A percentile compares a stretch with the other conserved stretches of the same genome.
Conservation (phyloP, 1,140 invertebrate genomes). For the Macrocentrus cingulum region DNA sequence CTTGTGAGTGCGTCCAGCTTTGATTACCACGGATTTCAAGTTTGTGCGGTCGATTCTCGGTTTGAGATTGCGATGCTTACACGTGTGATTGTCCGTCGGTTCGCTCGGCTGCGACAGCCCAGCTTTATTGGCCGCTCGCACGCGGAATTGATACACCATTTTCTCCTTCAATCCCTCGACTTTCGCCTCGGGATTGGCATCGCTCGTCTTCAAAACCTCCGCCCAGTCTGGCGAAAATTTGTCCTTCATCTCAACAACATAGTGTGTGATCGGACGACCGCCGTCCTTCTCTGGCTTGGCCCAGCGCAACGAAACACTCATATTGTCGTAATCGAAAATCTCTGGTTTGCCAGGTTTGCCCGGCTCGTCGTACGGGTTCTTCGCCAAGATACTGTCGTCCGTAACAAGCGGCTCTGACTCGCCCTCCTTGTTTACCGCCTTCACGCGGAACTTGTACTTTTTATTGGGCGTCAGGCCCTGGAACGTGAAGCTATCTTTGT, state of each 20-base stretch:
- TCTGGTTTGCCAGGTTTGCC: slow-evolving; percentile 86
- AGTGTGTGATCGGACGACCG: slow-evolving; percentile 92
- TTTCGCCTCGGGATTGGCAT: slow-evolving; percentile 75
- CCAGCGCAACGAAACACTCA: slow-evolving; percentile 89
- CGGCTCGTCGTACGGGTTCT: slow-evolving; percentile 95
- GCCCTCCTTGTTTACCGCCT: slow-evolving; percentile 97
- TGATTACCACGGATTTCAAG: slow-evolving; percentile 83
- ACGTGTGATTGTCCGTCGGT: slow-evolving; percentile 87
- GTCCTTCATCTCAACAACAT: slow-evolving; percentile 95
- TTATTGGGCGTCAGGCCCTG: slow-evolving; percentile 94
- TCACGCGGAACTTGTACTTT: slow-evolving; percentile 97
- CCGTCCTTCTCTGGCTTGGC: slow-evolving; percentile 85
- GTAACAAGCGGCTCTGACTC: slow-evolving; percentile 95
- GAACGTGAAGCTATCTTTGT: slow-evolving; percentile 81
- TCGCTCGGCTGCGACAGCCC: slow-evolving; percentile 85
- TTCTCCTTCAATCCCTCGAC: slow-evolving; percentile 91
- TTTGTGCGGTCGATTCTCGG: slow-evolving; percentile 90
- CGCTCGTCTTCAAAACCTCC: slow-evolving; percentile 80
- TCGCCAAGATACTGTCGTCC: slow-evolving; percentile 83
- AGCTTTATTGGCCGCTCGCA: slow-evolving; percentile 90
- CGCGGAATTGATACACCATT: slow-evolving; percentile 90
- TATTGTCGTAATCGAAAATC: slow-evolving; percentile 92
- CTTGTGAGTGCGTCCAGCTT: slow-evolving; percentile 87
- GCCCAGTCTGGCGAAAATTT: slow-evolving; percentile 89
- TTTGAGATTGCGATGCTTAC: slow-evolving; percentile 89